These are phyloP conservation scores for Aricia agestis DNA, from an alignment of 1,140 invertebrate genomes.

Conservation along the genomic window DNA sequence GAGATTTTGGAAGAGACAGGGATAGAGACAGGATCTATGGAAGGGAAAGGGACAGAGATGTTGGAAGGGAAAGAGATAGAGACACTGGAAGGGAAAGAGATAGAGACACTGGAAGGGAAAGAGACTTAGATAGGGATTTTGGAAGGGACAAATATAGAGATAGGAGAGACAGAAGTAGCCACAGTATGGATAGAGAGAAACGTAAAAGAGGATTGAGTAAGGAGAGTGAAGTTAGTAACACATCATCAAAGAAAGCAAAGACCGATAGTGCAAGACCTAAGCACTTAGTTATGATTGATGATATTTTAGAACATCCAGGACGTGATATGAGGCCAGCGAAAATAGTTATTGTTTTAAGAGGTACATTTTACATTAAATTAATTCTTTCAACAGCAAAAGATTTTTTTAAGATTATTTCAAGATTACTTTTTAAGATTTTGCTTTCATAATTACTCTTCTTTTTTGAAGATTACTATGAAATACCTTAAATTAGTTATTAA, in stretches of 20 bases:
- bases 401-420: no score
- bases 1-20: conserved; percentile 10
- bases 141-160: conserved; percentile 38
- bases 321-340: conserved; percentile 85
- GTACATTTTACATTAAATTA: conserved; percentile 45
- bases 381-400: no score
- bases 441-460: no score
- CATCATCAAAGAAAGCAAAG: conserved; percentile 35
- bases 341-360: conserved; percentile 92
- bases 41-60: conserved; percentile 24
- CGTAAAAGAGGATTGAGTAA: conserved; percentile 54
- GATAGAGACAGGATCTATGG: conserved; percentile 24
- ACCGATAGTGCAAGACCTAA: conserved; percentile 37
- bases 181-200: conserved; percentile 48
- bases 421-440: no score
- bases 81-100: conserved; percentile 38
- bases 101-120: conserved; percentile 41
- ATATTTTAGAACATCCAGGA: conserved; percentile 86
- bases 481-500: no score
- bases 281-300: conserved; percentile 85
- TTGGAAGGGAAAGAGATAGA: conserved; percentile 32
- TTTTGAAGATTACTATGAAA: no score
- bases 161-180: conserved; percentile 36
- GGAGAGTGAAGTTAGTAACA: conserved; percentile 43
- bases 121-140: conserved; percentile 46